A percentile compares a stretch with the other conserved stretches of the same genome.
phyloP scores from a whole-genome alignment of 2,113 vertebrate genomes.

The cat (Felis catus) region DNA sequence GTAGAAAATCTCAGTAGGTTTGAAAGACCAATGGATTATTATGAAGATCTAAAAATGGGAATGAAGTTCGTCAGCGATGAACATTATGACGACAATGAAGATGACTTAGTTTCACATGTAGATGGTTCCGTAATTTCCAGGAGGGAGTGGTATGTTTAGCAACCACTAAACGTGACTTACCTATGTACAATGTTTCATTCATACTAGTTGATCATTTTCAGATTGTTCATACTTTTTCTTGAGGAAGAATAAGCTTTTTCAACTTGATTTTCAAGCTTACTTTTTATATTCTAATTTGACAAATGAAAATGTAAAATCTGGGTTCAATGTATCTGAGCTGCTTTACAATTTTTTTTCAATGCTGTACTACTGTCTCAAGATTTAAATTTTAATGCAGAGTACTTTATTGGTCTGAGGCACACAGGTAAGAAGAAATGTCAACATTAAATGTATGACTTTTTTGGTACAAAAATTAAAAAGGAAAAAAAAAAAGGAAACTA shows the following conservation, averaged over 20 bases:
- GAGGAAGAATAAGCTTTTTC: constrained; percentile 87
- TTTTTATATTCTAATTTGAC: constrained; percentile 87
- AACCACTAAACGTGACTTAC: constrained; percentile 80
- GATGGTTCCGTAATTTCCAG: constrained; percentile 98
- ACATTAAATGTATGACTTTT: constrained; percentile 75
- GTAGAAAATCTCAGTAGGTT: constrained; percentile 89
- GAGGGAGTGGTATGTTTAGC: constrained; percentile 98
- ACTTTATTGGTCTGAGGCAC: constrained; percentile 84
- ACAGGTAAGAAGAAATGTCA: constrained; percentile 83
- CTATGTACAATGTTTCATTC: constrained; percentile 82
- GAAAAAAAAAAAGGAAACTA: constrained; percentile 72
- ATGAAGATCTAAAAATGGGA: constrained; percentile 90
- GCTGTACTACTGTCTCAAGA: constrained; percentile 89
- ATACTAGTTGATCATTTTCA: constrained; percentile 85
- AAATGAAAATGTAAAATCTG: constrained; percentile 83
- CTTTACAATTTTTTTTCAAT: constrained; percentile 84
- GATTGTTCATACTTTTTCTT: constrained; percentile 87
- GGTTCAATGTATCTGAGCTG: constrained; percentile 85
- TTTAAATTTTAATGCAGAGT: constrained; percentile 87
- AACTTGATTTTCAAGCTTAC: constrained; percentile 82
- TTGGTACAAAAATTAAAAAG: constrained; percentile 78
- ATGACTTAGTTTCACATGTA: constrained; percentile 97
- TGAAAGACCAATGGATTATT: constrained; percentile 91
- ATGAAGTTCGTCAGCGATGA: constrained; percentile 93
- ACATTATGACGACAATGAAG: constrained; percentile 93